Percentiles rank a stretch among this genome's conserved stretches.
These are phyloP conservation scores for Nyctereutes procyonoides DNA, from an alignment of 2,113 vertebrate species.

Conservation along the genomic window DNA sequence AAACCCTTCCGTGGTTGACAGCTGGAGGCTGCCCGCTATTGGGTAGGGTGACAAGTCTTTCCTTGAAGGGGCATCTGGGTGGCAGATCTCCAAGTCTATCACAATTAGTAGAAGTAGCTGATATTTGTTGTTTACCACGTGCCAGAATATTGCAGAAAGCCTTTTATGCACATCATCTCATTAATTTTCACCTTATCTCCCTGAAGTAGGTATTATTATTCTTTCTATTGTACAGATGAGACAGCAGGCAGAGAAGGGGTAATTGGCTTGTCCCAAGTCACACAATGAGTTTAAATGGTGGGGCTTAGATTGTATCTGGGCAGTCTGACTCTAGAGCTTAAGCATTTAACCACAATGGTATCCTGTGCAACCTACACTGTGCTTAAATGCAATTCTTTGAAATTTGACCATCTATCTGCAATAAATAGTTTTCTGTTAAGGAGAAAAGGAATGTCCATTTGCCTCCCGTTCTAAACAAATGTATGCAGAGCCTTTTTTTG, in stretches of 20 bases:
- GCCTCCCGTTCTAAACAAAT: background rate
- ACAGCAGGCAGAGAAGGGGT: background rate
- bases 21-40: background rate
- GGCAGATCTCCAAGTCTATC: background rate
- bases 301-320: background rate
- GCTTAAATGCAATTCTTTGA: background rate
- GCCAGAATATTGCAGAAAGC: background rate
- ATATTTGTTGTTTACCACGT: background rate
- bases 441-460: background rate
- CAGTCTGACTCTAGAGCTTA: background rate
- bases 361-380: background rate
- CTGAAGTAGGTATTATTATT: background rate
- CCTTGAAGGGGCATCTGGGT: background rate
- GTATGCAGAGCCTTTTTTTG: background rate
- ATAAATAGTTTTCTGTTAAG: conserved; percentile 6
- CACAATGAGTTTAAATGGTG: background rate
- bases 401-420: background rate
- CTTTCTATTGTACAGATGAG: background rate
- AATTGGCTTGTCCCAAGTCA: background rate
- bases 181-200: background rate
- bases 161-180: background rate
- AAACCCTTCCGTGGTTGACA: background rate
- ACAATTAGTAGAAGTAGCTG: background rate
- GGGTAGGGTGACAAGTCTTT: background rate
- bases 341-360: background rate